Evolutionary conservation across 92 coral and sea anemone species (phyloP), one percentile per base, ranked within the genome.

Genomic region (Palythoa heliodiscus): DNA sequence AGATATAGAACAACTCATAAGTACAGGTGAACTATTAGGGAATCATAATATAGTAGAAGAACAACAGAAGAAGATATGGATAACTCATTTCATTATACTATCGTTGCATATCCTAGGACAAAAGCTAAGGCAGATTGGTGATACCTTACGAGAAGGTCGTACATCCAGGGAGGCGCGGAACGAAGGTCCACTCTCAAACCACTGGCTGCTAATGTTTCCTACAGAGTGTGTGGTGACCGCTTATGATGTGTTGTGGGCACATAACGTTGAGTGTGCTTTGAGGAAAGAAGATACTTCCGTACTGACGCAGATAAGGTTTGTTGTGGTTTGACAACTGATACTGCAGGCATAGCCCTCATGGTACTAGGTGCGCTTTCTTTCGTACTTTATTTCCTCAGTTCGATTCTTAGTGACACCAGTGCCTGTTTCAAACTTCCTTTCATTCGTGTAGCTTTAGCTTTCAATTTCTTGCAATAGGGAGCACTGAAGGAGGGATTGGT

Each of bases 221-320:
- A 80, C 92, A 16, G 97, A 95, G 89, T 97, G 99, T 77, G 83
- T 97, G 29, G 88, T 86, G 22, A 88, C 91, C 66, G 93, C 92
- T n/a, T 93, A 93, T 52, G 96, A 92, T 52, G 94, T 89, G 6
- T 22, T 90, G 79, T 94, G 98, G 97, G 87, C 82, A 72, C 83
- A 84, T 22, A 83, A 89, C 71, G 91, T 97, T 52, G 87, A 43
- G 66, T 73, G 87, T 29, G 94, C 97, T 60, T 89, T 97, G 70
- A 89, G 71, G 80, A 88, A 88, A 52, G 91, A 90, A 29, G 78
- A 88, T 15, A 52, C 69, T 37, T 83, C 60, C 24, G 82, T 75
- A 25, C 84, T 97, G 75, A 77, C 88, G 22, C 61, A 73, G 20
- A 84, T 96, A 35, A 87, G 93, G 98, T 92, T 57, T 40, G 90